Evolutionary conservation across 2,888 invertebrate genomes (phyloP).

Genomic region (Plebejus argus): DNA sequence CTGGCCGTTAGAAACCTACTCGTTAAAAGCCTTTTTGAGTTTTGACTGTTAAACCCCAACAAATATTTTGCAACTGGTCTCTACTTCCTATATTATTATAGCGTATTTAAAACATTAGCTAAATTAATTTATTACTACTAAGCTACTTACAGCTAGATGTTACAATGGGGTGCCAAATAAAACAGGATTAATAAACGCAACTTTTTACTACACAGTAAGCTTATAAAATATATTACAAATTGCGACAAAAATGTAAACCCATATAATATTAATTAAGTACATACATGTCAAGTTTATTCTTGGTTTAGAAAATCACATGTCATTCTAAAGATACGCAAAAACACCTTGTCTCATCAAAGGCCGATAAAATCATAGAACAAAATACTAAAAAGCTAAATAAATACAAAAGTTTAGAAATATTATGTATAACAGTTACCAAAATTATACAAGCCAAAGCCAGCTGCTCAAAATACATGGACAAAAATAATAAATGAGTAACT

Average conservation of each 20-base stretch:
- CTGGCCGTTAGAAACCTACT: neutral
- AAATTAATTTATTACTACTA: too few species aligned
- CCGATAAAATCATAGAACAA: neutral
- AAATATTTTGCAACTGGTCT: too few species aligned
- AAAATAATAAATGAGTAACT: neutral
- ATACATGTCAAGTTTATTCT: constrained; percentile 16
- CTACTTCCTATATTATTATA: too few species aligned
- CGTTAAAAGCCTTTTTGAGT: too few species aligned
- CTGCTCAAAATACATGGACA: neutral
- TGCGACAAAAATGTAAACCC: constrained; percentile 26
- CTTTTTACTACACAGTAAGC: constrained; percentile 29
- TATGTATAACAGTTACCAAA: neutral
- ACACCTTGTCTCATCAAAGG: neutral
- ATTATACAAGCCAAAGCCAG: constrained; percentile 9
- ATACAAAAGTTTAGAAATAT: neutral
- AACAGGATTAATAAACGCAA: constrained; percentile 15
- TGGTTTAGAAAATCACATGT: constrained; percentile 14
- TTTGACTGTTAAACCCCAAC: too few species aligned
- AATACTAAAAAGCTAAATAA: constrained; percentile 7
- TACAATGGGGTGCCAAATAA: neutral
- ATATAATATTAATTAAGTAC: constrained; percentile 20
- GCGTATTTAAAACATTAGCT: too few species aligned
- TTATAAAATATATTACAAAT: constrained; percentile 27
- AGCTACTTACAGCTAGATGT: neutral
- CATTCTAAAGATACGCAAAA: constrained; percentile 11